Evolutionary conservation across 1,140 invertebrate species (phyloP).

Genomic region (Heliconius congener): DNA sequence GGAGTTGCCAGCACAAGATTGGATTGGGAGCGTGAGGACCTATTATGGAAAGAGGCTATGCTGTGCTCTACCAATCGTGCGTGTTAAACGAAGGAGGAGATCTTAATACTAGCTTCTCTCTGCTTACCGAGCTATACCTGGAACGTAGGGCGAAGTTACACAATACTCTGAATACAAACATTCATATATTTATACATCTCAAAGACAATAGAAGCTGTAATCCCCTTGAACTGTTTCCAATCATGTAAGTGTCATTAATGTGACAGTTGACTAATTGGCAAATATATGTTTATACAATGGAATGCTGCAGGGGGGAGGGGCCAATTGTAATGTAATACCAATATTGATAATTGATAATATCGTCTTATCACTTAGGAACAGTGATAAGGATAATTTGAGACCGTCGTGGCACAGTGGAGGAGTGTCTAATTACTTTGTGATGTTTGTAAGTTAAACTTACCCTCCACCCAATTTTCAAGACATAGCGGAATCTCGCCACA

Average conservation of each 20-base stretch:
- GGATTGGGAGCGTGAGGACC: too few species aligned
- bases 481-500: too few species aligned
- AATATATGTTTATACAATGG: conserved; percentile 20
- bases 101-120: too few species aligned
- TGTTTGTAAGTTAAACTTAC: too few species aligned
- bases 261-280: conserved; percentile 34
- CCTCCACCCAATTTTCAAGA: too few species aligned
- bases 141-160: background rate
- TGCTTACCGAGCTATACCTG: too few species aligned
- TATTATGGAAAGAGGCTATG: too few species aligned
- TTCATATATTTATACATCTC: background rate
- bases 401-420: too few species aligned
- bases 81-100: too few species aligned
- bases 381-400: background rate
- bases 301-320: background rate
- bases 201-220: background rate
- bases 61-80: too few species aligned
- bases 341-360: background rate
- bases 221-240: conserved; percentile 13
- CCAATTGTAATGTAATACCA: background rate
- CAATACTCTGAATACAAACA: background rate
- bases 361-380: background rate
- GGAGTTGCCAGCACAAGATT: too few species aligned
- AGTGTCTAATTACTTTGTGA: too few species aligned
- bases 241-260: conserved; percentile 25